Evolutionary conservation across 37 sponge, comb jelly and placozoan species (phyloP), one percentile per base, ranked within the genome.

Genomic region (Geodia barretti): DNA sequence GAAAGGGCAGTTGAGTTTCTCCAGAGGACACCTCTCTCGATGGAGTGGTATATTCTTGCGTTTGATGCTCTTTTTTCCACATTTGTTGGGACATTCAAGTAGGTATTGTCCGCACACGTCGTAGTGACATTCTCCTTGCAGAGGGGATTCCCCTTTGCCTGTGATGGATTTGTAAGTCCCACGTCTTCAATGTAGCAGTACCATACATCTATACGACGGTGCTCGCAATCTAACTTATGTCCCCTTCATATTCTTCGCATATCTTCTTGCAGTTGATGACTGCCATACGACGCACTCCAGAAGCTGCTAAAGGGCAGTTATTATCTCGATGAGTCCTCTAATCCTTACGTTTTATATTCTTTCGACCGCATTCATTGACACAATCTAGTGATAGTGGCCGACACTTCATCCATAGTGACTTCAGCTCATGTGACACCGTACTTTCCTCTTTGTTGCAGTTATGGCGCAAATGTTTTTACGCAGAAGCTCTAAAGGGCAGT

Each of bases 51-150:
- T 43, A 41, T 79, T 34, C 58, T 67, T 68, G 5, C 79, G 9
- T 39, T 67, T 66, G 69, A 42, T 43, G 37, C 2, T 42, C 14
- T 0, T 42, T 17, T 28, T 41, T 1, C 59, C 34, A 26, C 77
- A 77, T 62, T 64, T 37, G 28, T 77, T 77, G 63, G 77, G 77
- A 77, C 77, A 77, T 2, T 2, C 3, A 17, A 77, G 3, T 20
- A 64, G 77, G 38, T 5, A 33, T 1, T 77, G 2, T 3, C 17
- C 35, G 37, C 77, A 77, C 2, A 2, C 37, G 41, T 21, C 64
- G n/a, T 77, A 39, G 41, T 77, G 77, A 36, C 26, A 1, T 7
- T 19, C 33, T 2, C 30, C 30, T 36, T 5, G 11, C 8, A 19
- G 31, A 54, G 9, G 8, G n/a, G 25, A 28, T 62, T n/a, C 8